Evolutionary conservation across 1,140 invertebrate species (phyloP), one percentile per base, ranked within the genome.

Genomic region (Zaprionus vittiger): DNA sequence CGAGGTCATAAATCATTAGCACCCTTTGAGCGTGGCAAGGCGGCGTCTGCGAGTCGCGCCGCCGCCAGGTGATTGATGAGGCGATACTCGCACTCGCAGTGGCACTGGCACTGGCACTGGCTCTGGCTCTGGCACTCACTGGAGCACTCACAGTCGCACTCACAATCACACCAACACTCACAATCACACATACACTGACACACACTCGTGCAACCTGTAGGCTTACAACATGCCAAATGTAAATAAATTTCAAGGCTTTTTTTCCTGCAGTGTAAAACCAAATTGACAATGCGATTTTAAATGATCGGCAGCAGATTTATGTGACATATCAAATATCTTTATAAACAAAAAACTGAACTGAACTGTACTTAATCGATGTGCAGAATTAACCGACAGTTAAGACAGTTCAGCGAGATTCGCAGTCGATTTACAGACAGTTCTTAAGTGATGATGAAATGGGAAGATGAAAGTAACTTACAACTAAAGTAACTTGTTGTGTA

Each of bases 1-100:
- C 59, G 41, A 67, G 68, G 77, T 83, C 81, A 87, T 87, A 87
- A 87, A 87, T 87, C 83, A 87, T 87, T 87, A 87, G 84, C 74
- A 87, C 77, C 73, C 84, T 76, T 66, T 66, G 63, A 59, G 55
- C 31, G 31, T 17, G 24, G 28, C 26, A 41, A 61, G 64, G 72
- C 31, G 31, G 59, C 56, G 80, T 54, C 73, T 62, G 69, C 67
- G 63, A 77, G 80, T 80, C 59, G 77, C 77, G 69, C n/a, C 17
- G 34, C 70, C 56, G 64, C 52, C 81, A 84, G 72, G 69, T 87
- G 84, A 87, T 87, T 87, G 84, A 87, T 87, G 84, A 89, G 84
- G 60, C 73, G 44, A 70, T 78, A 71, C 60, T 55, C 56, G 49
- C 22, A 54, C 49, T 52, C 47, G 17, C 47, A 52, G 7, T 52